These are phyloP conservation scores for Pararge aegeria DNA, from an alignment of 1,140 invertebrate species.

Conservation along the genomic window DNA sequence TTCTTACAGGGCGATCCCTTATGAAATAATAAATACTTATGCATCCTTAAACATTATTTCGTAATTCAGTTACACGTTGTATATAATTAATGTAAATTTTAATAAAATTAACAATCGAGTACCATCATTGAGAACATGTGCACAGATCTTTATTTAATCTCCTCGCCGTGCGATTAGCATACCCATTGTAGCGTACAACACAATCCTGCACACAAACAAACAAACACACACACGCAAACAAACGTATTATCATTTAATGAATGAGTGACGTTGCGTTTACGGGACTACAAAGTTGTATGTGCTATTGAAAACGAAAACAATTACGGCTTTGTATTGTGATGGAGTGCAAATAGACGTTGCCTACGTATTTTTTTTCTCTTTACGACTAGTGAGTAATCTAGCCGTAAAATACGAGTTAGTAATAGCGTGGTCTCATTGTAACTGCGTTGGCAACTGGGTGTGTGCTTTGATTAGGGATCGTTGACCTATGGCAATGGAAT, in stretches of 20 bases:
- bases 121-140: slow-evolving; percentile 35
- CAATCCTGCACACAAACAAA: background rate
- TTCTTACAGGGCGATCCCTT: too few species aligned
- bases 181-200: slow-evolving; percentile 50
- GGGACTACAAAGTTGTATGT: slow-evolving; percentile 4
- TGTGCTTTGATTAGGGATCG: background rate
- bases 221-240: background rate
- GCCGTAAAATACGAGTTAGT: background rate
- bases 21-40: too few species aligned
- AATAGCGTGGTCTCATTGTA: background rate
- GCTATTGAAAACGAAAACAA: slow-evolving; percentile 18
- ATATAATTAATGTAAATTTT: too few species aligned
- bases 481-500: background rate
- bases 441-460: background rate
- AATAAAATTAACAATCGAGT: too few species aligned
- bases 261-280: slow-evolving; percentile 44
- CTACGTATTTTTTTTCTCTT: slow-evolving; percentile 1
- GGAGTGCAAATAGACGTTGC: slow-evolving; percentile 21
- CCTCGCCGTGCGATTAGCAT: slow-evolving; percentile 62
- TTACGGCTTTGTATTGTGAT: slow-evolving; percentile 6
- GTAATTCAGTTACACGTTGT: too few species aligned
- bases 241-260: slow-evolving; percentile 60
- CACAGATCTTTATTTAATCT: slow-evolving; percentile 56
- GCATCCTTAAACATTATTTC: too few species aligned
- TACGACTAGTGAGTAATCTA: background rate